A percentile compares a stretch with the other conserved stretches of the same genome.
phyloP scores from a whole-genome alignment of 2,113 vertebrate genomes.

The Hippocampus comes region DNA sequence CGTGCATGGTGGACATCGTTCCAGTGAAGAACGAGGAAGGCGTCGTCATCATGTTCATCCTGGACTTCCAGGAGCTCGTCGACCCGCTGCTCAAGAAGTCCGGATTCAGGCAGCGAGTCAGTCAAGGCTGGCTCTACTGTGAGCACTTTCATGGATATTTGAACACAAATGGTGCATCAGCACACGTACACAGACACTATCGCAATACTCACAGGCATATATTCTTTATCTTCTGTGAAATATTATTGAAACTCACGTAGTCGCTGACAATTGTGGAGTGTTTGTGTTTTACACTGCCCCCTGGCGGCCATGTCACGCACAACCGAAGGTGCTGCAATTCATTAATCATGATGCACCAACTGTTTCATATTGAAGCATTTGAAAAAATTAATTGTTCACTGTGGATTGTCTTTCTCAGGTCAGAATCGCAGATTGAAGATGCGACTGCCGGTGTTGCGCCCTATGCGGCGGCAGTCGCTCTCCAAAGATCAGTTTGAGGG shows the following conservation, averaged over 20 bases:
- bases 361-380: no score
- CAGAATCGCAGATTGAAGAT: constrained; percentile 79
- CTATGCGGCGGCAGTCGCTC: constrained; percentile 73
- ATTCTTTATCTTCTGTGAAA: no score
- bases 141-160: constrained; percentile 4
- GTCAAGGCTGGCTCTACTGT: constrained; percentile 79
- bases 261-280: no score
- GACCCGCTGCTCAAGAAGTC: constrained; percentile 64
- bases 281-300: no score
- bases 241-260: no score
- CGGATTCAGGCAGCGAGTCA: constrained; percentile 79
- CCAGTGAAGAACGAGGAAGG: constrained; percentile 94
- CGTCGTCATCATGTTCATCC: constrained; percentile 95
- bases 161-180: no score
- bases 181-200: no score
- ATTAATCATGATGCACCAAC: no score
- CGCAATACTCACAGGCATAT: no score
- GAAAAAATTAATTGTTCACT: no score
- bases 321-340: no score
- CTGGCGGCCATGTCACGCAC: no score
- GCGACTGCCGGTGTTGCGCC: constrained; percentile 80
- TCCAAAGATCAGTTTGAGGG: constrained; percentile 85
- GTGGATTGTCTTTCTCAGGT: constrained; percentile 60
- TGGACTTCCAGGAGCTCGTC: constrained; percentile 92
- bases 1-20: constrained; percentile 90